These are phyloP conservation scores for Sinocyclocheilus anophthalmus DNA, from an alignment of 2,113 vertebrate species.

Conservation along the genomic window DNA sequence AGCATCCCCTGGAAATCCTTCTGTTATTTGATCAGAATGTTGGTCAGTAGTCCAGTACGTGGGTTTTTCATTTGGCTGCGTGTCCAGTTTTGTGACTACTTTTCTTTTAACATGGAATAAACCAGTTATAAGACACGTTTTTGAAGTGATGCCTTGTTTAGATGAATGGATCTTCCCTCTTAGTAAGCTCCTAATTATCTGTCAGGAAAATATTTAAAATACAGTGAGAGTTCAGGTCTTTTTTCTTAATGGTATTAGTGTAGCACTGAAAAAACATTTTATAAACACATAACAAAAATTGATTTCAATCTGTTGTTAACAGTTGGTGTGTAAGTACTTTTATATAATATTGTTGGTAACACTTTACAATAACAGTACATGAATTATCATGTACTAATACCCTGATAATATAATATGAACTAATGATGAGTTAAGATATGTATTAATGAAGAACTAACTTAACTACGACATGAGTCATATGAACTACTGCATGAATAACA, in stretches of 20 bases:
- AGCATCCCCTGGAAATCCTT: not conserved
- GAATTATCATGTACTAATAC: too few relatives aligned
- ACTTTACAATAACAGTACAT: too few relatives aligned
- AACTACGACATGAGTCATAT: too few relatives aligned
- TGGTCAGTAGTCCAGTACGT: not conserved
- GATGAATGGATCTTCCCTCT: not conserved
- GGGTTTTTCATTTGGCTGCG: not conserved
- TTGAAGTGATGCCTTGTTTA: not conserved
- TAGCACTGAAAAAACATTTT: not conserved
- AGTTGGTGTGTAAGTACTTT: not conserved
- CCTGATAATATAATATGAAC: too few relatives aligned
- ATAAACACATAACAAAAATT: not conserved
- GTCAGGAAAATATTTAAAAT: not conserved
- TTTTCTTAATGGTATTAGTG: not conserved
- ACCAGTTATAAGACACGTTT: not conserved
- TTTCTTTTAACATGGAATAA: slow-evolving; percentile 9
- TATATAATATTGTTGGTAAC: too few relatives aligned
- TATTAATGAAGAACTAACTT: too few relatives aligned
- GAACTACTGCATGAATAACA: too few relatives aligned
- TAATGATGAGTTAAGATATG: too few relatives aligned
- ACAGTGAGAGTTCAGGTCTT: not conserved
- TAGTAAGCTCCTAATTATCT: not conserved
- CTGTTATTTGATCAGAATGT: not conserved
- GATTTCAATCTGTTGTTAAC: not conserved
- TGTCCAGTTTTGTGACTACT: not conserved